Evolutionary conservation across 2,113 vertebrate genomes (phyloP), one percentile per base, ranked within the genome.

Genomic region (Uropsilus gracilis): DNA sequence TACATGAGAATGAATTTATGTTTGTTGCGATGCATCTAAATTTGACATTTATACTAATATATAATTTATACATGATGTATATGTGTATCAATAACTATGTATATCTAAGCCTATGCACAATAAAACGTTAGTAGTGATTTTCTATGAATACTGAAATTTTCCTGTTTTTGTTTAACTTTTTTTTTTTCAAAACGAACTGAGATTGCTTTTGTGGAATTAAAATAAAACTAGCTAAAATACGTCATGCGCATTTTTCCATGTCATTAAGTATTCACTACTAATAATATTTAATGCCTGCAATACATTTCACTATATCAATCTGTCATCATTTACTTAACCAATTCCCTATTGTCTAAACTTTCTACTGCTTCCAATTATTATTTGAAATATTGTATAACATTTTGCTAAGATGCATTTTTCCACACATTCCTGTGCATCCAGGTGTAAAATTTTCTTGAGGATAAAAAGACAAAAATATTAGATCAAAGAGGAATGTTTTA

Each of bases 171-270:
- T 39, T 87, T 48, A 68, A 2, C 28, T 77, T 61, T 20, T 22
- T 24, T 32, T 8, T 44, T n/a, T 32, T 12, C 7, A 24, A 91
- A 92, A 91, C 72, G 26, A 91, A 75, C 28, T 73, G 32, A 63
- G 22, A 85, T 50, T 69, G 53, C 8, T 20, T n/a, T n/a, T 84
- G 13, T 59, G 12, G 17, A 92, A 92, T 68, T 83, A 89, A 95
- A 94, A 92, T 48, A 85, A 92, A 93, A 16, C 34, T 68, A 82
- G 75, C 71, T 69, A 84, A 84, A 87, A 64, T 61, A 68, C 3
- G 24, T 37, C 16, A 91, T 22, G 73, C 53, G 30, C 46, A 84
- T 83, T 73, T 69, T 5, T 3, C 28, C 42, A 66, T 75, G 13
- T 16, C 50, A 71, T 75, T 91, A 94, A 92, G 22, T 73, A 90